These are phyloP conservation scores for Aspidiotus rigidus DNA, from an alignment of 2,888 invertebrate genomes.

Conservation along the genomic window DNA sequence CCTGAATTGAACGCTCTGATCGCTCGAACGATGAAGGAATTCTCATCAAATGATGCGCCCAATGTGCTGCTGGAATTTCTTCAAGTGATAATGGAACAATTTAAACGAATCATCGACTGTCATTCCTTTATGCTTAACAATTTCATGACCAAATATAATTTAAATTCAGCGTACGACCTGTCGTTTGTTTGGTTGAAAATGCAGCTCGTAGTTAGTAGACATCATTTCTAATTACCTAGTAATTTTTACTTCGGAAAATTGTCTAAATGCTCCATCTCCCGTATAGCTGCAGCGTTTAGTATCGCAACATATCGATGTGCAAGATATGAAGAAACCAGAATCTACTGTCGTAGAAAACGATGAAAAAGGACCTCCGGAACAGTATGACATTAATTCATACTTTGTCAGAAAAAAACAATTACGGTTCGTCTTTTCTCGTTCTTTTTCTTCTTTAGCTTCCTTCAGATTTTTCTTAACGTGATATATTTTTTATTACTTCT, in stretches of 20 bases:
- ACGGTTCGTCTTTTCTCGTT: constrained; percentile 10
- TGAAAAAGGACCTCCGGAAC: constrained; percentile 3
- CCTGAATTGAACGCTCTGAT: constrained; percentile 17
- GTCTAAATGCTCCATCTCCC: neutral
- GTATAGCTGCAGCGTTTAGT: constrained; percentile 23
- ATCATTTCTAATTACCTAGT: neutral
- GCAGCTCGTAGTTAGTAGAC: constrained; percentile 22
- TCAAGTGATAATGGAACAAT: constrained; percentile 29
- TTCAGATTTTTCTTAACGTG: no score
- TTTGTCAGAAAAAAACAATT: constrained; percentile 24
- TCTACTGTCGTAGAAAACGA: constrained; percentile 7
- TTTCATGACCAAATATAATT: constrained; percentile 11
- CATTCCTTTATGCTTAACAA: constrained; percentile 26
- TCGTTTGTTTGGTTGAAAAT: constrained; percentile 27
- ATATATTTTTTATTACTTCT: neutral
- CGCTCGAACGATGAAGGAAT: constrained; percentile 23
- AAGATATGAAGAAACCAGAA: constrained; percentile 28
- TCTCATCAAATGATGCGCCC: constrained; percentile 22
- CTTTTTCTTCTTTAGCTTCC: neutral
- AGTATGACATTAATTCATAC: constrained; percentile 27
- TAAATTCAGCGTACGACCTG: constrained; percentile 22
- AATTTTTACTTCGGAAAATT: neutral
- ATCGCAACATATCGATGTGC: constrained; percentile 24
- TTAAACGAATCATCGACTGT: constrained; percentile 14
- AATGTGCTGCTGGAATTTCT: constrained; percentile 25